These are phyloP conservation scores for Solenopsis fugax DNA, from an alignment of 1,140 invertebrate genomes.

Conservation along the genomic window DNA sequence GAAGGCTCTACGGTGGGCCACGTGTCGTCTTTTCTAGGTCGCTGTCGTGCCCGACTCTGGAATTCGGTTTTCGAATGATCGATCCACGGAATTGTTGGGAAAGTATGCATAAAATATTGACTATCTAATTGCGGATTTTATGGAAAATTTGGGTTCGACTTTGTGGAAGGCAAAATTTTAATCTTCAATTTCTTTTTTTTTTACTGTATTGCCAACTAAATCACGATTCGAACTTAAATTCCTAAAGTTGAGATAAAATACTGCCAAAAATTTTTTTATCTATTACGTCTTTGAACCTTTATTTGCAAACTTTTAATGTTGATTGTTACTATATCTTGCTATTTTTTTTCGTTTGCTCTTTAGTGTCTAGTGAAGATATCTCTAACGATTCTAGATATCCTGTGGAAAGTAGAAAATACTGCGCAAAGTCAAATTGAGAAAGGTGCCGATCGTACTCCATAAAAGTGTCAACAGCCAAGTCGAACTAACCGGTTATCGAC, in stretches of 20 bases:
- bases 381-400: not conserved
- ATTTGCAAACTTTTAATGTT: not conserved
- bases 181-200: not conserved
- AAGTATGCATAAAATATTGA: not conserved
- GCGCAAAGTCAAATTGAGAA: constrained; percentile 3
- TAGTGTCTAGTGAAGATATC: not conserved
- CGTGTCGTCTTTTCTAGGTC: constrained; percentile 66
- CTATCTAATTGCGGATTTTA: not conserved
- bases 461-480: constrained; percentile 21
- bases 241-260: not conserved
- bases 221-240: not conserved
- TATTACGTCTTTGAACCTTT: not conserved
- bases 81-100: constrained; percentile 44
- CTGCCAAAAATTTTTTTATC: not conserved
- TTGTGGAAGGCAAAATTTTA: not conserved
- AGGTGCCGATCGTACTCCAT: constrained; percentile 42
- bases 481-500: constrained; percentile 40
- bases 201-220: not conserved
- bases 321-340: not conserved
- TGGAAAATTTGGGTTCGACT: not conserved
- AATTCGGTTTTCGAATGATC: constrained; percentile 72
- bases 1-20: constrained; percentile 40
- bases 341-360: not conserved
- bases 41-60: constrained; percentile 25
- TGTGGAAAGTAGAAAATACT: not conserved